Evolutionary conservation across 1,140 invertebrate genomes (phyloP).

Genomic region (Drosophila sucinea): DNA sequence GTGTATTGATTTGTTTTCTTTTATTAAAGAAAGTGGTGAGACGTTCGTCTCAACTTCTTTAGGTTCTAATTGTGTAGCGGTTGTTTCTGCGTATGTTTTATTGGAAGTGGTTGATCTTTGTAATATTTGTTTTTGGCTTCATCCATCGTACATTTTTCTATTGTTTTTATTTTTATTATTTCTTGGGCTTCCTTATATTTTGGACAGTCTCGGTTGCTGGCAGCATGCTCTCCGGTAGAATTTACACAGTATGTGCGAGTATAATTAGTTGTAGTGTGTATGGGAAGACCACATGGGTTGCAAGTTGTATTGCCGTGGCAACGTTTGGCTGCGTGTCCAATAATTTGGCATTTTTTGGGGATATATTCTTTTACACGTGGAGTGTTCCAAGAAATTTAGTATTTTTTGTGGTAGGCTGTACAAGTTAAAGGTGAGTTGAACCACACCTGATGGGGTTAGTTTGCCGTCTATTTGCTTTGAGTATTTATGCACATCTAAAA

Average conservation of each 20-base stretch:
- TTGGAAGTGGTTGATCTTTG: not conserved
- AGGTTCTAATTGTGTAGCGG: not conserved
- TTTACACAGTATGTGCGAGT: slow-evolving; percentile 5
- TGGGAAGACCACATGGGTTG: slow-evolving; percentile 5
- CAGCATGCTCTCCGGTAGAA: not conserved
- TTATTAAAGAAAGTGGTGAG: not conserved
- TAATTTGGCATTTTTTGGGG: slow-evolving; percentile 5
- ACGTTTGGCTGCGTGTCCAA: not conserved
- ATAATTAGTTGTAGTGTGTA: not conserved
- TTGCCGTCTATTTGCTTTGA: not conserved
- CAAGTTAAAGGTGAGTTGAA: not conserved
- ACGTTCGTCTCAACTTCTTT: not conserved
- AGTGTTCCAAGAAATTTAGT: no score
- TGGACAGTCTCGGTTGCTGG: slow-evolving; percentile 4
- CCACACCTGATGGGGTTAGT: not conserved
- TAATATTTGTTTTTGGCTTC: slow-evolving; percentile 4
- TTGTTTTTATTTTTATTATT: slow-evolving; percentile 15
- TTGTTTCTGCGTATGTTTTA: not conserved
- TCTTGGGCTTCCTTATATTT: slow-evolving; percentile 13
- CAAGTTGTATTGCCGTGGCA: not conserved
- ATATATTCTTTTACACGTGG: not conserved
- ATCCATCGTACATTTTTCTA: slow-evolving; percentile 11
- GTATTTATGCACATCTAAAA: not conserved
- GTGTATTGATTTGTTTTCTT: not conserved
- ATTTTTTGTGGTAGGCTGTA: not conserved